A percentile compares a stretch with the other conserved stretches of the same genome.
These are phyloP conservation scores for Mormyrus hasselquistii DNA, from an alignment of 2,797 vertebrate genomes.

Conservation along the genomic window DNA sequence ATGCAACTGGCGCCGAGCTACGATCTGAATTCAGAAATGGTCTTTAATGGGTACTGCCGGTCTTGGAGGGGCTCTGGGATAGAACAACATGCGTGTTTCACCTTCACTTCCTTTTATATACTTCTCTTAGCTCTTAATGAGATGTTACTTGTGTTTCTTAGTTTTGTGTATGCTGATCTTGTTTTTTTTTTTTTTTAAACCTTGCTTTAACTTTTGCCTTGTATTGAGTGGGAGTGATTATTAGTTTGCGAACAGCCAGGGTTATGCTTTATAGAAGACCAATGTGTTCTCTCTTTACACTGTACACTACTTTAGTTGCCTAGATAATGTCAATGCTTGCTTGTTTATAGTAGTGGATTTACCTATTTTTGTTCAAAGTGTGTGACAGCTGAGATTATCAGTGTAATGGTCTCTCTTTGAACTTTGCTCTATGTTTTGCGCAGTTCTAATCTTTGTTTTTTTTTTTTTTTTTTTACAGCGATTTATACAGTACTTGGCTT, in stretches of 20 bases:
- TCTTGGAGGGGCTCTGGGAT: neutral
- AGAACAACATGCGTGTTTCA: neutral
- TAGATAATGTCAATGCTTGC: neutral
- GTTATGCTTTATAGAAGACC: neutral
- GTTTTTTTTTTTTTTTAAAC: neutral
- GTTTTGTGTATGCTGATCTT: neutral
- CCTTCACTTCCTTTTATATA: neutral
- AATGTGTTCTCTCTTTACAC: neutral
- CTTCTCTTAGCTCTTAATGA: neutral
- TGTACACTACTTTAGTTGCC: neutral
- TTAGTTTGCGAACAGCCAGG: neutral
- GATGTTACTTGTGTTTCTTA: neutral
- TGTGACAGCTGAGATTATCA: neutral
- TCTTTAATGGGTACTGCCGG: neutral
- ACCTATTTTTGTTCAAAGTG: neutral
- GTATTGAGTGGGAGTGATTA: neutral
- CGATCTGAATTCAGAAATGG: neutral
- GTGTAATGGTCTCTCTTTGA: neutral
- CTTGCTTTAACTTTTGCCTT: neutral
- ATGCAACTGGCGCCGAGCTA: neutral
- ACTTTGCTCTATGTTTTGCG: neutral
- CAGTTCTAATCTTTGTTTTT: neutral
- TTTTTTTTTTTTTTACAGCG: constrained; percentile 62
- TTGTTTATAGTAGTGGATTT: neutral
- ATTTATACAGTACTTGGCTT: constrained; percentile 98